Base-by-base conservation (phyloP, 1,140 invertebrate genomes). In the Eciton burchellii region DNA sequence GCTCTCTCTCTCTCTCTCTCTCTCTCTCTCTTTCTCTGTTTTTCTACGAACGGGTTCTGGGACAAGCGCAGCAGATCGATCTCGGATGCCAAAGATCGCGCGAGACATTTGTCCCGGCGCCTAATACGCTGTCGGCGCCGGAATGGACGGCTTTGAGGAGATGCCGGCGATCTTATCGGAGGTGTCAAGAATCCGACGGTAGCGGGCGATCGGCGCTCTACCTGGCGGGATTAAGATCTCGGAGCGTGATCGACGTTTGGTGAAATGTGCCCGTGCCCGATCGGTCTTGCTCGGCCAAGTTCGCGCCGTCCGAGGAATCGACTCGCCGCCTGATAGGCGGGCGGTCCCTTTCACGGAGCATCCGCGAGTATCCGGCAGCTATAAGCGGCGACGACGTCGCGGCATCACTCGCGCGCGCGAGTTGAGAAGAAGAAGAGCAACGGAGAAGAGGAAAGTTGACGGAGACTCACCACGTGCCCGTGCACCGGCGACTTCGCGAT, bases 401-500 rank as follows among this genome's bases (percentile, higher is more conserved):
- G 45, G 35, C 26, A n/a, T 76, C 72, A 76, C 59, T 49, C 26
- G 41, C 21, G 3, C 71, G 12, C 11, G 2, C 8, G 12, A 45
- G 21, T 72, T 26, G 41, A 29, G 12, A 52, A 57, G 0, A 5
- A 59, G 21, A 24, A 5, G 11, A 16, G n/a, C n/a, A n/a, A n/a
- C n/a, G 35, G 9, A 29, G 12, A 56, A n/a, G 16, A 52, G 66
- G 3, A 47, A 84, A 84, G 68, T 45, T 41, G 21, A 47, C 52
- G 52, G 47, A 54, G 35, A 94, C 93, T 94, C 93, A 94, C 93
- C 93, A 94, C 93, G 91, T 94, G 93, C 76, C 92, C 91, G 82
- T 94, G 93, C 60, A 91, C 93, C 47, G 93, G 93, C 65, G 93
- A 93, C 79, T 94, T 94, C 86, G 90, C 90, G 90, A 94, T 94